Evolutionary conservation across 2,113 vertebrate species (phyloP), one percentile per base, ranked within the genome.

Genomic region (Peromyscus leucopus): DNA sequence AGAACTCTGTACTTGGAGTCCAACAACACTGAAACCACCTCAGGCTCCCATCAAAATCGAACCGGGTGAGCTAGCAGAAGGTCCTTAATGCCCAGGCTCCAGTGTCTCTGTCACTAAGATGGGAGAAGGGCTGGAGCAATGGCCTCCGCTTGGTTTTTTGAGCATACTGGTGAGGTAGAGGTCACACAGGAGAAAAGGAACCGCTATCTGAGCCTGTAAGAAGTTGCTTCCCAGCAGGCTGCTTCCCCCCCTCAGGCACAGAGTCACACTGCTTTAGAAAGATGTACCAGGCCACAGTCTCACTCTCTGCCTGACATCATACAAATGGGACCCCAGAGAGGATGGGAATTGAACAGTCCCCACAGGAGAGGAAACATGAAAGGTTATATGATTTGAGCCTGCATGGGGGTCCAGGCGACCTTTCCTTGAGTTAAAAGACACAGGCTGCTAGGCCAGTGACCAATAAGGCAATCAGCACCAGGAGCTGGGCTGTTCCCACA

Each of bases 351-450:
- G 90, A 97, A 94, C 8, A 1, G 46, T 85, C 46, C 84, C 97
- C 46, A 82, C 51, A 87, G 93, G 87, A 97, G 92, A 93, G 79
- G 48, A 88, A 96, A 87, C 87, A 90, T 95, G 87, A 96, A 97
- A 96, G 94, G 90, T 94, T 97, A 92, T 59, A 92, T 92, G 90
- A 91, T 87, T 92, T 87, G 82, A 96, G 96, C 48, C 96, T 76
- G 28, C 92, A 89, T 10, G 2, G 92, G 94, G 83, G 83, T 92
- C 91, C 84, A 94, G 75, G 51, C 1, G 31, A 92, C 95, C 92
- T 97, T 97, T 95, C 84, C 93, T 83, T 95, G 89, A 88, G 84
- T 84, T 72, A 92, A 96, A 96, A 97, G 90, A 92, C 1, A 36
- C 89, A 91, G 83, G 69, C 42, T 94, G 59, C 79, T 7, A 87